phyloP scores from a whole-genome alignment of 2,113 vertebrate genomes.

The Alaudala cheleensis region DNA sequence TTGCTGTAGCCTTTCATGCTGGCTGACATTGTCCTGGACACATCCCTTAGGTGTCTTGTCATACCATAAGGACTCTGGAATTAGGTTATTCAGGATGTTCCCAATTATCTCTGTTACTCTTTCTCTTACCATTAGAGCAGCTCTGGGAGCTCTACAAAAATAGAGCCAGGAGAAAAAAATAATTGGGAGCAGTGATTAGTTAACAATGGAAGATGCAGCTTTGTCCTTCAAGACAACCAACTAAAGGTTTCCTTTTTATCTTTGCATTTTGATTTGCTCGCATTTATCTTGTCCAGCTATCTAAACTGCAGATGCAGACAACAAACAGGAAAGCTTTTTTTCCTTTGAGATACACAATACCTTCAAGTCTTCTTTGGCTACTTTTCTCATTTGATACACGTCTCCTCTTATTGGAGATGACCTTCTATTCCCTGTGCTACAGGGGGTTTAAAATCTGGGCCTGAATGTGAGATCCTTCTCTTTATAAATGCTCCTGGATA shows the following conservation, averaged over 20 bases:
- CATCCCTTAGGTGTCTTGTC: conserved; percentile 18
- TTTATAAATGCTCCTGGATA: neutral
- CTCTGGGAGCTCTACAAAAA: conserved; percentile 23
- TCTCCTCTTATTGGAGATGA: neutral
- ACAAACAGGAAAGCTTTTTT: neutral
- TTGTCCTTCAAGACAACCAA: neutral
- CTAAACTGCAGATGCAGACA: neutral
- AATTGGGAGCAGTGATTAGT: conserved; percentile 27
- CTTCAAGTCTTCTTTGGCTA: neutral
- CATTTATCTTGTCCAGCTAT: neutral
- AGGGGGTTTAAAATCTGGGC: neutral
- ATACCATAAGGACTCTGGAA: neutral
- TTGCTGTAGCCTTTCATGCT: neutral
- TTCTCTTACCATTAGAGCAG: neutral
- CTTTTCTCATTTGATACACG: neutral
- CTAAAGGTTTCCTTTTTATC: neutral
- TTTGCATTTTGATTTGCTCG: conserved; percentile 7
- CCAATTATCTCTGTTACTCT: conserved; percentile 37
- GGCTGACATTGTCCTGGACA: neutral
- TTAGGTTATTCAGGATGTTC: conserved; percentile 37
- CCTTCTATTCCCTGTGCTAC: neutral
- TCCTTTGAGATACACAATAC: neutral
- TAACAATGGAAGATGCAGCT: neutral
- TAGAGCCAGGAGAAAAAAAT: neutral
- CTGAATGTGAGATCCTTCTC: neutral